Evolutionary conservation across 1,140 invertebrate species (phyloP), one percentile per base, ranked within the genome.

Genomic region (honey bee (Apis mellifera)): DNA sequence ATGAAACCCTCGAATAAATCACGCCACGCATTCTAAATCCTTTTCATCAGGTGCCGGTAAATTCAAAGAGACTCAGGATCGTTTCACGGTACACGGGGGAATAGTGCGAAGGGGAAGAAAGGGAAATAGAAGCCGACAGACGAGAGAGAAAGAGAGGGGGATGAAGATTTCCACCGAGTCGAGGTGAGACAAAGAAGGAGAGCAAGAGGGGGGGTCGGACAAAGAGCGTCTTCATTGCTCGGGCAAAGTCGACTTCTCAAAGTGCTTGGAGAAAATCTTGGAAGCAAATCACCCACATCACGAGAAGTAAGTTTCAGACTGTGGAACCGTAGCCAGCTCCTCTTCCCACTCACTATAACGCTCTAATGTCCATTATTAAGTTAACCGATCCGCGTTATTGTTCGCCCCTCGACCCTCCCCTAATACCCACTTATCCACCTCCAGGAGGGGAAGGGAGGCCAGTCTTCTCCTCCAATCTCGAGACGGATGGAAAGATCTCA

Each of bases 341-440:
- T 74, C 60, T 74, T 71, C 79, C 62, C 72, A 50, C 64, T 62
- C 57, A 26, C 76, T 88, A 86, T 89, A 83, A 87, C 84, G 86
- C 77, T 79, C 77, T 89, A 89, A 89, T 87, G 84, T 89, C 85
- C 86, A 85, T 89, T 89, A 89, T 89, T 89, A 89, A 89, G 85
- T 89, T 89, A 89, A 89, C 89, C 85, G 85, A 89, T 89, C 89
- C 88, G 78, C 85, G 82, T 89, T 89, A 89, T 89, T 89, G 88
- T 89, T 89, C 88, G 75, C 84, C 83, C 79, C 88, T 87, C 83
- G 83, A 84, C 85, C 87, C 86, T 80, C 80, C 84, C 5, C 32
- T 89, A 89, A 89, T 89, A 89, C 87, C 84, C 86, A 89, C 87
- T 89, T 89, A 89, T 89, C 87, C 84, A 85, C 78, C 77, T 81